A percentile compares a stretch with the other conserved stretches of the same genome.
Evolutionary conservation across 2,888 invertebrate genomes (phyloP).

Genomic region (Limnephilus auricula): DNA sequence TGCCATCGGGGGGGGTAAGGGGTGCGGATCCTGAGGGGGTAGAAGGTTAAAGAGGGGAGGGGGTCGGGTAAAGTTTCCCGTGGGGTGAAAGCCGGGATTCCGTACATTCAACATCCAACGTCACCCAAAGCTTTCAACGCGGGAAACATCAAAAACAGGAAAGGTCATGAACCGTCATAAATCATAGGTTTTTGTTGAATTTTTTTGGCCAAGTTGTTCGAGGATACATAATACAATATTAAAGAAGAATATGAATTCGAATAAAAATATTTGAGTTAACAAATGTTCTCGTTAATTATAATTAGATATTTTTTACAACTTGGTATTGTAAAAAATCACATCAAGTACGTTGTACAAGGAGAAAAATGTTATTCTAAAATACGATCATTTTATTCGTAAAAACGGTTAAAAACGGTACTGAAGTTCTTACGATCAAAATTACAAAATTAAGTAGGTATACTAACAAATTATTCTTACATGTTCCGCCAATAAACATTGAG

Average conservation of each 20-base stretch:
- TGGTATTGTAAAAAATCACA: too few species aligned
- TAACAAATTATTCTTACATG: too few species aligned
- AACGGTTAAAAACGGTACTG: too few species aligned
- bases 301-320: too few species aligned
- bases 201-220: background rate
- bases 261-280: too few species aligned
- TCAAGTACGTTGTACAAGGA: too few species aligned
- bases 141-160: constrained; percentile 18
- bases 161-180: background rate
- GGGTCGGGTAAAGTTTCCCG: constrained; percentile 22
- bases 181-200: constrained; percentile 2
- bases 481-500: too few species aligned
- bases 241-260: background rate
- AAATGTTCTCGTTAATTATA: too few species aligned
- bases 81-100: constrained; percentile 40
- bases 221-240: background rate
- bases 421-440: too few species aligned
- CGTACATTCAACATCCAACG: constrained; percentile 50
- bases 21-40: background rate
- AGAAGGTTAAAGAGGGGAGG: background rate
- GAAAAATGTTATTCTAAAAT: too few species aligned
- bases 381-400: too few species aligned
- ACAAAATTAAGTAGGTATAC: too few species aligned
- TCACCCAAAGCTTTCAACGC: constrained; percentile 58
- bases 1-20: background rate